Base-by-base conservation (phyloP, 2,888 invertebrate genomes). In the Sinelater perroti region DNA sequence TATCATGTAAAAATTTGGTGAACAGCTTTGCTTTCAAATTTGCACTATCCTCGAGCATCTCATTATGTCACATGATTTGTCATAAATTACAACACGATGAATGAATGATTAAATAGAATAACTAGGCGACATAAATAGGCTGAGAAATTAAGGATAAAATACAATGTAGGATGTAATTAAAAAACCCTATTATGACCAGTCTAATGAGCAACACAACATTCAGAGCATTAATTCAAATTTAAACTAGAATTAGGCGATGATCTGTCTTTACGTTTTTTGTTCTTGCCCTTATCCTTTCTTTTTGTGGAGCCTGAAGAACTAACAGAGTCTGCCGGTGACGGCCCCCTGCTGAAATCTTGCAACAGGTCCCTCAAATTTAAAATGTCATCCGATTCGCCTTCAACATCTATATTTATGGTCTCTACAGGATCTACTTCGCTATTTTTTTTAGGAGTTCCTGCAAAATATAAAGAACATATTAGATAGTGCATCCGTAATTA, bases 361-460 rank as follows among this genome's bases (percentile, higher is more conserved):
- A 76, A 60, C 33, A 75, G 68, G 61, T 77, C 75, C 30, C 73
- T 64, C 36, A 77, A 64, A 65, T 71, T 74, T 0, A 72, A 67
- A 16, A 75, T 60, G 57, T 76, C 76, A 47, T 77, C 76, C 42
- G 76, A 75, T 46, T 75, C 75, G 21, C 72, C 75, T 66, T 76
- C 76, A n/a, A 74, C 68, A 63, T 77, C 76, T 7, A 73, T 66
- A 56, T 70, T 72, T 3, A 74, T 63, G n/a, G 69, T 50, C 33
- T 75, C 76, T 16, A 67, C 59, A 14, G 62, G 61, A 53, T 70
- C 70, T 7, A 67, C 55, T 57, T 72, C 73, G 31, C 59, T 56
- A 33, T 63, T 65, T 56, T 76, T 76, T 38, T 73, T 75, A 5
- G 75, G 72, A n/a, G 73, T 74, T 28, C 72, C 75, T 74, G 53